Conservation (phyloP, 2,113 vertebrate genomes). For the Ploceus nigricollis region DNA sequence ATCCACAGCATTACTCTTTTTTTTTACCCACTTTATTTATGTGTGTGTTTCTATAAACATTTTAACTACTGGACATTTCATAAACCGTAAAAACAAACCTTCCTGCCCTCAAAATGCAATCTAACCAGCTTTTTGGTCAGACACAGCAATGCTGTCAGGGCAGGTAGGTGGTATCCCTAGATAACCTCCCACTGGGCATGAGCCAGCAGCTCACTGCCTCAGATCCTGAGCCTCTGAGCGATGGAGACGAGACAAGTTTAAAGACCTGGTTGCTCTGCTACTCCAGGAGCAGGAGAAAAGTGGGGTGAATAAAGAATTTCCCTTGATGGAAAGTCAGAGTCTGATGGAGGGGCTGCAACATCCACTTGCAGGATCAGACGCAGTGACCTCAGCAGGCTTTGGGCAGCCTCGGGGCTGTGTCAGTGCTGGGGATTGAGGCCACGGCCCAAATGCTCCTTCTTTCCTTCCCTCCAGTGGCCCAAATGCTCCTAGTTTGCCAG, state of each 20-base stretch:
- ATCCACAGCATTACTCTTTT: background rate
- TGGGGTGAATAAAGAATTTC: background rate
- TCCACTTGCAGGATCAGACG: background rate
- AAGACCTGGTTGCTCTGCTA: background rate
- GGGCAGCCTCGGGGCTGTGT: background rate
- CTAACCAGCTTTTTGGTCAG: background rate
- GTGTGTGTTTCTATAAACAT: conserved; percentile 38
- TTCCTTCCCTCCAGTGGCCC: background rate
- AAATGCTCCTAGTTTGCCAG: background rate
- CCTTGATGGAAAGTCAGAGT: background rate
- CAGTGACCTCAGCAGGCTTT: background rate
- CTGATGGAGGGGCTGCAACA: background rate
- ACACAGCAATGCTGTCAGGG: background rate
- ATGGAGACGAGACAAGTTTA: background rate
- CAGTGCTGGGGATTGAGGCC: background rate
- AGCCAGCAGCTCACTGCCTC: background rate
- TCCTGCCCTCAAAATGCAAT: background rate
- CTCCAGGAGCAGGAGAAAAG: background rate
- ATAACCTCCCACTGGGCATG: fast-evolving
- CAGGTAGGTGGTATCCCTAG: background rate
- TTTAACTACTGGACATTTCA: conserved; percentile 5
- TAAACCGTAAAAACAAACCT: conserved; percentile 45
- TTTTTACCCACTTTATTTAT: conserved; percentile 48
- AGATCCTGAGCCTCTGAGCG: background rate
- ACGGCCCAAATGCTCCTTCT: background rate